Percentiles rank a stretch among this genome's conserved stretches.
These are phyloP conservation scores for Heterodera schachtii DNA, from an alignment of 1,140 invertebrate genomes.

Conservation along the genomic window DNA sequence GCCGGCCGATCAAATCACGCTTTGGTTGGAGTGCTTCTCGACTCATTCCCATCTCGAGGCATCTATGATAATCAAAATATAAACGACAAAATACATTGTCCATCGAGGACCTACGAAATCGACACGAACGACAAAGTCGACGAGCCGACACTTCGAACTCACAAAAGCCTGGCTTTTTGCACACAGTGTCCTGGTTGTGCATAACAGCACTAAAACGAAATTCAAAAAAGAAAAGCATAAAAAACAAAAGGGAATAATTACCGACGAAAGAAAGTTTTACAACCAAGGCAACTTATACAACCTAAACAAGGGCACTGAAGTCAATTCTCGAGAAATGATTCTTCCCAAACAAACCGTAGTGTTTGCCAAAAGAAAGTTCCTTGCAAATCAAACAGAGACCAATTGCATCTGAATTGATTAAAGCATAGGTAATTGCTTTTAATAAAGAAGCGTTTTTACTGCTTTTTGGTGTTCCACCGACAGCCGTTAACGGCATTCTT, in stretches of 20 bases:
- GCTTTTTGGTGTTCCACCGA: not conserved
- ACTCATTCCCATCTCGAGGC: conserved; percentile 72
- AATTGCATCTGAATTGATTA: conserved; percentile 37
- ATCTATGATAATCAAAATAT: conserved; percentile 68
- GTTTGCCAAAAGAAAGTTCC: conserved; percentile 94
- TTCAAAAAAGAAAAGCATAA: no score
- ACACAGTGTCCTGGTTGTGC: conserved; percentile 53
- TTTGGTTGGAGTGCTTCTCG: conserved; percentile 69
- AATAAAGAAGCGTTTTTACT: conserved; percentile 6
- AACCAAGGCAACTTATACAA: conserved; percentile 75
- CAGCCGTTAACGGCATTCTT: not conserved
- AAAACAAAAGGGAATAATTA: conserved; percentile 37
- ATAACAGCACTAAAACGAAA: conserved; percentile 66
- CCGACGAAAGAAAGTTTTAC: conserved; percentile 72
- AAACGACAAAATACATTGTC: no score
- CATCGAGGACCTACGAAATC: conserved; percentile 15
- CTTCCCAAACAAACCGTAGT: conserved; percentile 79
- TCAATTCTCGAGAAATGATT: no score
- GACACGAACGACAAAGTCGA: conserved; percentile 66
- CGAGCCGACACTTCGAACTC: conserved; percentile 87
- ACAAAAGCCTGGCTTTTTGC: conserved; percentile 74
- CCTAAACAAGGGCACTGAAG: not conserved
- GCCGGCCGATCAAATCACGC: conserved; percentile 18
- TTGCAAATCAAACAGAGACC: conserved; percentile 85
- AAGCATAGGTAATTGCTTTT: not conserved